Conservation (phyloP, 2,797 vertebrate species). For the Pantherophis vulpinus region DNA sequence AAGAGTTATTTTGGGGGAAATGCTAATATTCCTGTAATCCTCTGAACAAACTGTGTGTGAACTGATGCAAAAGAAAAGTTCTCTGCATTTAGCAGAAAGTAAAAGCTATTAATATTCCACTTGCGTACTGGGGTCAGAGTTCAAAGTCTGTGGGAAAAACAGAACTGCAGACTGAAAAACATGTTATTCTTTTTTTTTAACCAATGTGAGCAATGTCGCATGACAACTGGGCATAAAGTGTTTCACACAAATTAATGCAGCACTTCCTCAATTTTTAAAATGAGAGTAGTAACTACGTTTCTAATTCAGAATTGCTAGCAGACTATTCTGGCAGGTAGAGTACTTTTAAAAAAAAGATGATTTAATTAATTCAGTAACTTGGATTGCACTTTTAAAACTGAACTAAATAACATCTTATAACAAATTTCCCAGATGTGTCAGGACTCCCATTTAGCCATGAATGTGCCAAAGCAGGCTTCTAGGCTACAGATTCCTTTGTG, state of each 20-base stretch:
- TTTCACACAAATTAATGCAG: constrained; percentile 38
- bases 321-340: neutral
- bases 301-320: constrained; percentile 27
- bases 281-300: constrained; percentile 11
- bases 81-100: constrained; percentile 21
- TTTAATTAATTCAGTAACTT: neutral
- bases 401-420: neutral
- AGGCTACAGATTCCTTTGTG: neutral
- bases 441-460: neutral
- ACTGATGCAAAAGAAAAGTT: neutral
- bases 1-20: neutral
- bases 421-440: neutral
- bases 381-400: neutral
- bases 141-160: constrained; percentile 28
- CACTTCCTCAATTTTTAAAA: constrained; percentile 23
- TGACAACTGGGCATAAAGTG: constrained; percentile 35
- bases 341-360: neutral
- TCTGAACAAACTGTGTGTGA: neutral
- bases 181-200: constrained; percentile 31
- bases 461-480: neutral
- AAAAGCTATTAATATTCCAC: constrained; percentile 44
- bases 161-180: constrained; percentile 36
- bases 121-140: constrained; percentile 40
- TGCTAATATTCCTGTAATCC: neutral
- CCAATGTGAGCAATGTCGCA: constrained; percentile 19